Base-by-base conservation (phyloP, 2,888 invertebrate genomes). In the Empis livida region DNA sequence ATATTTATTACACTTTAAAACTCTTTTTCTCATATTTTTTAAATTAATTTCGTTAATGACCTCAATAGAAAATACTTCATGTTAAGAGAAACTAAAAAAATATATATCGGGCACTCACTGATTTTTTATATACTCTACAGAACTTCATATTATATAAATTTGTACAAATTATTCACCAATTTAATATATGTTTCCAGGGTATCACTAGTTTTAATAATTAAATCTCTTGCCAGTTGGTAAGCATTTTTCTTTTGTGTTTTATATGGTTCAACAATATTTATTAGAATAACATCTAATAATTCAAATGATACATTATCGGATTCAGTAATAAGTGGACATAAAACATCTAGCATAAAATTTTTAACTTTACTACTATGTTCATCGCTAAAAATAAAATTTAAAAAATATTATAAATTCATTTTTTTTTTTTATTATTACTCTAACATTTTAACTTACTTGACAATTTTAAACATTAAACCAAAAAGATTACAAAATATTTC, bases 311-410 rank as follows among this genome's bases (percentile, higher is more conserved):
- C 90, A 57, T 89, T 84, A 66, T 97, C 96, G 9, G 93, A 91
- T 71, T 97, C 96, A 17, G 90, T 88, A 58, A 97, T 90, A 39
- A 97, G 74, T 0, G 96, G 95, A 60, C 88, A 87, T 53, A 97
- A 77, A 45, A 96, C 91, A 67, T 97, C 96, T 60, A 96, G 72
- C 87, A 97, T 95, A 68, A 96, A 95, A 52, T 88, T 91, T 63
- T 93, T 94, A 43, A 97, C 95, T 72, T 95, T 92, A 13, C 84
- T 82, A 10, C 94, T 94, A 71, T 96, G 96, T 64, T 95, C 93
- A 65, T 92, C 93, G 69, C 91, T 92, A 67, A 0, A 57, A 56
- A 31, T 46, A 54, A 50, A 46, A 27, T 17, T 5, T 3, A 35
- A 40, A 32, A 48, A 43, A 52, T 44, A 41, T 5, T 31, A 4